Evolutionary conservation across 2,113 vertebrate species (phyloP), one percentile per base, ranked within the genome.

Genomic region (Sinosuthora webbiana): DNA sequence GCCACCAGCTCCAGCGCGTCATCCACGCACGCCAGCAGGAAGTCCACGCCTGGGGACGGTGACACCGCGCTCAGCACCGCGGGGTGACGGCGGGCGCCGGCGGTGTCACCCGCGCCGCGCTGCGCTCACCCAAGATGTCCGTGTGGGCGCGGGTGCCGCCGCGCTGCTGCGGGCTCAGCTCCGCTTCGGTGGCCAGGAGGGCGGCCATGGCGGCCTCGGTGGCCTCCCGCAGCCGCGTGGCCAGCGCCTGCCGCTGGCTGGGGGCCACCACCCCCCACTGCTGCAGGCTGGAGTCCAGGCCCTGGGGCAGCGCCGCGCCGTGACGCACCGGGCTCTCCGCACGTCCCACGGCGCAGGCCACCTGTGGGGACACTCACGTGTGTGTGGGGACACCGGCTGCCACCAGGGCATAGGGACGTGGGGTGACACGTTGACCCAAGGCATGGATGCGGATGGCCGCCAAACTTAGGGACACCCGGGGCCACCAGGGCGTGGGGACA

Each of bases 241-340:
- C 91, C 83, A 96, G 75, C 0, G 56, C 86, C 42, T 85, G 83
- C 2, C 70, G 92, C 89, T 95, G 92, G 16, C 28, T 2, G 1
- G 71, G 42, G 62, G 90, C 95, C 33, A 6, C 83, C 83, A 92
- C 62, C 11, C 95, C 95, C 28, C 70, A 85, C 44, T 93, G 91
- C 89, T 73, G 78, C 85, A 93, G 93, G 90, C 77, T 60, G 91
- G 94, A 88, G 87, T 93, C 95, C 86, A 92, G 71, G 79, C 89
- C 67, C 86, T 59, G 90, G 80, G 95, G 95, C 90, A 96, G 71
- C 5, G 41, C 30, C 1, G 71, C 90, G 30, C 95, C 90, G 4
- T 95, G 95, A 17, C 44, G 71, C 39, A 89, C 83, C 9, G 87
- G 95, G 35, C 76, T 83, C 45, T 95, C 95, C 1, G 87, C 92